These are phyloP conservation scores for Trichonephila clavata DNA, from an alignment of 1,140 invertebrate species.

Conservation along the genomic window DNA sequence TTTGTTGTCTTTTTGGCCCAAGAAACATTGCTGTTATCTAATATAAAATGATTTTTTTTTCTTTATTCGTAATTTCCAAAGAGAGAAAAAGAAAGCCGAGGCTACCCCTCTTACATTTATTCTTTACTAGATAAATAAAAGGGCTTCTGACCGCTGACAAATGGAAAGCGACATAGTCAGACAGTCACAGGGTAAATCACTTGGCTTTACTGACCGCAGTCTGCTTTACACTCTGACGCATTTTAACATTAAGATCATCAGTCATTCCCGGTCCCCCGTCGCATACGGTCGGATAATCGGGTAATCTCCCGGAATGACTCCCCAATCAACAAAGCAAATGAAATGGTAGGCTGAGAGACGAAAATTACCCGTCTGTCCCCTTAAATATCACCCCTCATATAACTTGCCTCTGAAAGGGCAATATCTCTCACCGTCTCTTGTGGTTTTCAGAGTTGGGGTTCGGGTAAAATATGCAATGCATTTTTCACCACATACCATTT, in stretches of 20 bases:
- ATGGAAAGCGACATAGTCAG: conserved; percentile 27
- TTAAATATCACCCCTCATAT: background rate
- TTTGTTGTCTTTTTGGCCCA: too few relatives aligned
- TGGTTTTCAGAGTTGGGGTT: background rate
- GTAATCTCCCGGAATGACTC: conserved; percentile 74
- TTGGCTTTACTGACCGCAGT: conserved; percentile 61
- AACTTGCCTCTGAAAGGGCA: conserved; percentile 1
- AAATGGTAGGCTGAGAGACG: conserved; percentile 48
- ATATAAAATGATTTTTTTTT: too few relatives aligned
- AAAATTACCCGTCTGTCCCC: conserved; percentile 67
- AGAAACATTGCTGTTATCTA: too few relatives aligned
- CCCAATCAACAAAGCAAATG: conserved; percentile 71
- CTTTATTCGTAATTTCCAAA: too few relatives aligned
- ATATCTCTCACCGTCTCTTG: conserved; percentile 1
- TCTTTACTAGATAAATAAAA: background rate
- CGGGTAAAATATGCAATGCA: background rate
- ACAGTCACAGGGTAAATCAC: conserved; percentile 44
- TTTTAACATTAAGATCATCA: conserved; percentile 64
- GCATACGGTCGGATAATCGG: conserved; percentile 59
- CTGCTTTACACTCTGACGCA: conserved; percentile 58
- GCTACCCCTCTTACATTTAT: too few relatives aligned
- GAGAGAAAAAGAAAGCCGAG: too few relatives aligned
- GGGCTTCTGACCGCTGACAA: conserved; percentile 27
- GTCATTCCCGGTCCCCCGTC: conserved; percentile 60
- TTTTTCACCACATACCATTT: background rate